A percentile compares a stretch with the other conserved stretches of the same genome.
Evolutionary conservation across 2,797 vertebrate species (phyloP).

Genomic region (Spinus olivaceus): DNA sequence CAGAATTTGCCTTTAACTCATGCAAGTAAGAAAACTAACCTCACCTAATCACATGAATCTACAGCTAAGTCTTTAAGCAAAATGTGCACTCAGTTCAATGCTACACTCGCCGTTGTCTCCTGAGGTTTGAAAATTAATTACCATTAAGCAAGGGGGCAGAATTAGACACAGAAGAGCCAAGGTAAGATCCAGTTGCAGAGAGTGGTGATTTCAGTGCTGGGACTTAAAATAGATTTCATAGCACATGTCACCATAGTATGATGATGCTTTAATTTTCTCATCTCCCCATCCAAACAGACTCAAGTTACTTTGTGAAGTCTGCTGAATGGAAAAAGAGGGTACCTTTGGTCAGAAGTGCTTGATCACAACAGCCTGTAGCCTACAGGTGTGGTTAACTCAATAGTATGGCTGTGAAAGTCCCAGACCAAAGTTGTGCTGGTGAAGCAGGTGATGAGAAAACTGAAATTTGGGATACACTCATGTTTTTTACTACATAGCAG

Average conservation of each 20-base stretch:
- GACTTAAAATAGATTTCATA: background rate
- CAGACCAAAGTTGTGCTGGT: background rate
- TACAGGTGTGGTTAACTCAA: background rate
- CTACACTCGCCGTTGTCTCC: background rate
- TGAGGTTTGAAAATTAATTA: background rate
- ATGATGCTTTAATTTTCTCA: background rate
- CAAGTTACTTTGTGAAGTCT: background rate
- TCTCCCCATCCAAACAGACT: background rate
- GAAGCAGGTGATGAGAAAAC: background rate
- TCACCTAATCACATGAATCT: background rate
- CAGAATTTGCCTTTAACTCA: conserved; percentile 9
- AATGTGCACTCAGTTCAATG: background rate
- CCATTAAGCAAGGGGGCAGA: background rate
- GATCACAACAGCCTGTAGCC: background rate
- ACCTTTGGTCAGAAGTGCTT: background rate
- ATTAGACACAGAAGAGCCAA: background rate
- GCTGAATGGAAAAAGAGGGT: background rate
- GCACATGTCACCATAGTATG: background rate
- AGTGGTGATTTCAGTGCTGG: background rate
- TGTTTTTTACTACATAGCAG: background rate
- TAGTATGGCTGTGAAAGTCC: background rate
- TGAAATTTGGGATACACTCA: background rate
- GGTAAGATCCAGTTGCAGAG: background rate
- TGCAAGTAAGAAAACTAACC: background rate
- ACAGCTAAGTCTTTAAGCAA: background rate